These are phyloP conservation scores for Taurulus bubalis DNA, from an alignment of 2,113 vertebrate species.

Conservation along the genomic window DNA sequence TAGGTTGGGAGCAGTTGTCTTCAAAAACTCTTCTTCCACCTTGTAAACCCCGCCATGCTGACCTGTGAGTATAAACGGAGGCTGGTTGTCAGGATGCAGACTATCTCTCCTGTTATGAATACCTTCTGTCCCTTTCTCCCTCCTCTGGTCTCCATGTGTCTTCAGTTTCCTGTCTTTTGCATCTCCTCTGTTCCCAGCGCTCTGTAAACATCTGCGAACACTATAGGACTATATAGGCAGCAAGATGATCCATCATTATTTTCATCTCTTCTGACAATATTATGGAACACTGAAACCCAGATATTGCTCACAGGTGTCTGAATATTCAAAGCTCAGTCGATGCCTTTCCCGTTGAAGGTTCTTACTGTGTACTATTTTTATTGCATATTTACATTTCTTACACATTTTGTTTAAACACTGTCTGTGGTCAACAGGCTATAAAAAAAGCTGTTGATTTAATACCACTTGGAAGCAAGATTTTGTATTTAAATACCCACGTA, in stretches of 20 bases:
- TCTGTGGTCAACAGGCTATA: neutral
- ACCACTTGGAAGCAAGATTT: neutral
- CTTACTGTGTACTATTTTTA: neutral
- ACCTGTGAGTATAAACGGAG: slow-evolving; percentile 55
- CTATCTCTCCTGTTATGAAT: slow-evolving; percentile 41
- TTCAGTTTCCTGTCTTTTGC: slow-evolving; percentile 3
- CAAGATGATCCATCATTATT: neutral
- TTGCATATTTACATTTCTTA: neutral
- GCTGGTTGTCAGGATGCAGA: slow-evolving; percentile 42
- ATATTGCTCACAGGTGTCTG: neutral
- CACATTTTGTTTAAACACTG: neutral
- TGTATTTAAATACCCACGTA: neutral
- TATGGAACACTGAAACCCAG: neutral
- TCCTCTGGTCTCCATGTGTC: slow-evolving; percentile 22
- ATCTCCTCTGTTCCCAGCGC: neutral
- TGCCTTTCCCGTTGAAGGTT: neutral
- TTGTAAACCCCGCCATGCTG: neutral
- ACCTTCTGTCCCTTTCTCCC: slow-evolving; percentile 20
- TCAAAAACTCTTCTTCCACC: no score
- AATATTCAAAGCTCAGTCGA: neutral
- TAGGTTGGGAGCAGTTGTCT: no score
- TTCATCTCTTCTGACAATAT: neutral
- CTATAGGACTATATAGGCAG: neutral
- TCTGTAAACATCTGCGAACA: neutral
- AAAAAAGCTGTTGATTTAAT: neutral